Evolutionary conservation across 2,113 vertebrate genomes (phyloP), one percentile per base, ranked within the genome.

Genomic region (Ardeotis arabs): DNA sequence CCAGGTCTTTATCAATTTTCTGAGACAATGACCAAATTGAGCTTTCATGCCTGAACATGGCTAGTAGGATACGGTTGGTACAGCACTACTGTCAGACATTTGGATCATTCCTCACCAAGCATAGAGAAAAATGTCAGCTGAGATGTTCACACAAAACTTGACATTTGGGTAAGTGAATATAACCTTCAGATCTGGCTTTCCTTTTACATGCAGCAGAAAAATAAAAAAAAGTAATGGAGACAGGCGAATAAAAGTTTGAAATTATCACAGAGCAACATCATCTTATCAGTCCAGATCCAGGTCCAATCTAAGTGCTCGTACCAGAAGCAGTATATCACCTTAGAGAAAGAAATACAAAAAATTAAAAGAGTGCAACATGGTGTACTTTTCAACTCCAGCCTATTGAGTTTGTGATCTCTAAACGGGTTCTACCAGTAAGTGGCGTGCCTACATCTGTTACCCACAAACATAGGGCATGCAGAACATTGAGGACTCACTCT

Each of bases 81-180:
- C 33, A 10, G 76, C 52, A 58, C 13, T 59, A 24, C 94, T 95
- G 96, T 90, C 93, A 96, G 78, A 92, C 37, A 67, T 91, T 88
- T 66, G 88, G 88, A 96, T 92, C 87, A 62, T 70, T 96, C 86
- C 63, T 84, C 76, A 76, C 62, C 76, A 91, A 88, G 86, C 86
- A 90, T 7, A 87, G 85, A 90, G 85, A 94, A 97, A 97, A 97
- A 97, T 96, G 96, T 96, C 96, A 96, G 56, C 93, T 60, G 78
- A 82, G 84, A 86, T 93, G 94, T 96, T 97, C 93, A 94, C 79
- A 96, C 78, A 79, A 87, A 93, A 87, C 59, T 93, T 97, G 96
- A 97, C 97, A 97, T 97, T 97, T 96, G 75, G 62, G 58, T 90
- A 90, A 91, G 90, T 6, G 87, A 96, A 85, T 82, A 60, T 93